These are phyloP conservation scores for Eulemur albifrons DNA, from an alignment of 2,797 vertebrate species.

Conservation along the genomic window DNA sequence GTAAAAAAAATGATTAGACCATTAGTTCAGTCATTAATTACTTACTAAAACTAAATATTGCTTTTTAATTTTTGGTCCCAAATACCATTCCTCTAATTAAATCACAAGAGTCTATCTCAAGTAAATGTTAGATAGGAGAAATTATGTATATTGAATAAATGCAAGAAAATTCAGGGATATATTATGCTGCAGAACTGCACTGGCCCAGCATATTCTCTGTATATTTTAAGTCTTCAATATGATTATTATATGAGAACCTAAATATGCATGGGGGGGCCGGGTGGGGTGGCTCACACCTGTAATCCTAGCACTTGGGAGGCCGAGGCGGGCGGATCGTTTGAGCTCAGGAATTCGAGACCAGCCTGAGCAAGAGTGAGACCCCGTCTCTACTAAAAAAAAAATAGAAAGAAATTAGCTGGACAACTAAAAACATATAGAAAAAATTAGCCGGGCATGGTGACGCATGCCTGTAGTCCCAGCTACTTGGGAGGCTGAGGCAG, in stretches of 20 bases:
- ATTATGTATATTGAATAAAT: slow-evolving; percentile 46
- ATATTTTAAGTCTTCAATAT: not conserved
- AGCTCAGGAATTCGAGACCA: too few species aligned
- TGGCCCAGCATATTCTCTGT: not conserved
- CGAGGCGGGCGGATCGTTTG: too few species aligned
- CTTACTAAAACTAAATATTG: slow-evolving; percentile 39
- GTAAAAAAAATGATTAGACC: not conserved
- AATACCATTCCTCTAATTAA: slow-evolving; percentile 47
- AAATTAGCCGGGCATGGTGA: too few species aligned
- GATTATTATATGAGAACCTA: not conserved
- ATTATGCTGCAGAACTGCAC: not conserved
- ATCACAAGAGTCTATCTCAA: not conserved
- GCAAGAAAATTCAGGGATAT: not conserved
- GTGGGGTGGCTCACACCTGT: too few species aligned
- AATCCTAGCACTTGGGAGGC: too few species aligned
- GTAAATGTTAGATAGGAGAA: slow-evolving; percentile 25
- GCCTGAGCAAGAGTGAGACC: too few species aligned
- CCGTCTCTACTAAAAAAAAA: too few species aligned
- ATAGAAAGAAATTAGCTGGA: too few species aligned
- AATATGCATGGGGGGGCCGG: not conserved
- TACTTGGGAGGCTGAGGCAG: too few species aligned
- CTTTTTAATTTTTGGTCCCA: slow-evolving; percentile 1
- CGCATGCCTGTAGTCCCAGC: too few species aligned
- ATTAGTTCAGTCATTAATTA: slow-evolving; percentile 62
- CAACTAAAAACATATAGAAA: too few species aligned